Evolutionary conservation across 2,113 vertebrate species (phyloP).

Genomic region (Diadophis punctatus): DNA sequence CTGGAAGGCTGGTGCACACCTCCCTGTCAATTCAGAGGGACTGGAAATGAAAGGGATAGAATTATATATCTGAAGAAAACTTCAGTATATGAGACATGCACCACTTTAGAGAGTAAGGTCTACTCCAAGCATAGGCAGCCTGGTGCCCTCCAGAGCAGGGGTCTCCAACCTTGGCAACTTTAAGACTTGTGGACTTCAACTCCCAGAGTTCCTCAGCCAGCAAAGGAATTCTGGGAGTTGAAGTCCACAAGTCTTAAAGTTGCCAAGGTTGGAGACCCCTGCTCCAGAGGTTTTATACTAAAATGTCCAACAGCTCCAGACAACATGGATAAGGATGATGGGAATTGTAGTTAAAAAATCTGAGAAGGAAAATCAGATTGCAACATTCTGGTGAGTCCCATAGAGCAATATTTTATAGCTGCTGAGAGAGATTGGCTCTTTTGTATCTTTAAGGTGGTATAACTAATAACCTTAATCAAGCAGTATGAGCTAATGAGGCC

Average conservation of each 20-base stretch:
- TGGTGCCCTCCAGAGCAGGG: not conserved
- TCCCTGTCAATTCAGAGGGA: not conserved
- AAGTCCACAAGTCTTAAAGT: too few species aligned
- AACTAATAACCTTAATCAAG: not conserved
- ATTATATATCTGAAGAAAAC: not conserved
- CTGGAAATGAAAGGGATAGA: not conserved
- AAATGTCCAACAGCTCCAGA: not conserved
- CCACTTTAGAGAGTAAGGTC: not conserved
- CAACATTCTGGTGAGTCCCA: not conserved
- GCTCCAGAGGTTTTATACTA: not conserved
- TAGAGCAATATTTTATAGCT: not conserved
- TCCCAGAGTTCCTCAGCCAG: too few species aligned
- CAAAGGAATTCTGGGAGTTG: too few species aligned
- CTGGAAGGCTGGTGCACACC: not conserved
- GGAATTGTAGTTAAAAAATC: not conserved
- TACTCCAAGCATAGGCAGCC: not conserved
- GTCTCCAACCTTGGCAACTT: too few species aligned
- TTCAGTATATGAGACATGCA: not conserved
- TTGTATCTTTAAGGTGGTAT: not conserved
- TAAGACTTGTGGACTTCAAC: too few species aligned
- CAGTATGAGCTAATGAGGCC: slow-evolving; percentile 15
- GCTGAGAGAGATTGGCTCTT: not conserved
- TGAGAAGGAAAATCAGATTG: not conserved
- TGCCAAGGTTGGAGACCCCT: too few species aligned
- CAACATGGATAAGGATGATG: not conserved